Percentiles rank a stretch among this genome's conserved stretches.
Evolutionary conservation across 2,113 vertebrate genomes (phyloP).

Genomic region (Struthidea cinerea): DNA sequence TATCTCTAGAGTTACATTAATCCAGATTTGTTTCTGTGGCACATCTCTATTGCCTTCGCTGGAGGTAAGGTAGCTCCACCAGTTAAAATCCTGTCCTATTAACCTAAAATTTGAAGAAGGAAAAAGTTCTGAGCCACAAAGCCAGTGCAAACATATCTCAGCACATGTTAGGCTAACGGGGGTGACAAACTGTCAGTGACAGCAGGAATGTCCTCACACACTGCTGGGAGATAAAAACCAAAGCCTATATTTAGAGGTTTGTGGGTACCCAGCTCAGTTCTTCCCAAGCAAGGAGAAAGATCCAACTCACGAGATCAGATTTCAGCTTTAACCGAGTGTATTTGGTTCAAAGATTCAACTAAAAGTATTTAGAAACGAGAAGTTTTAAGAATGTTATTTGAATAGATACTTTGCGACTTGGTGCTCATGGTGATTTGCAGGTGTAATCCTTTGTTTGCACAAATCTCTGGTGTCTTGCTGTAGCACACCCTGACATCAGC

Average conservation of each 20-base stretch:
- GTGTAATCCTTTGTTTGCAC: background rate
- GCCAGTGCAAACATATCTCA: conserved; percentile 50
- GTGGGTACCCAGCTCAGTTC: conserved; percentile 51
- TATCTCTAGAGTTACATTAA: background rate
- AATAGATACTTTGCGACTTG: background rate
- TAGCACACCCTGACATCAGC: background rate
- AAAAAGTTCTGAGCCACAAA: background rate
- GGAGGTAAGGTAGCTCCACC: background rate
- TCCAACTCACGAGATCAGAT: background rate
- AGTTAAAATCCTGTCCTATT: background rate
- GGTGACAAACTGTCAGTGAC: background rate
- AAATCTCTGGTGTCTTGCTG: background rate
- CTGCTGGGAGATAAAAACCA: conserved; percentile 23
- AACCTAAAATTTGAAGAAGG: background rate
- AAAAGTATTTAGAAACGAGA: background rate
- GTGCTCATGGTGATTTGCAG: background rate
- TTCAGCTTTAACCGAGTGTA: background rate
- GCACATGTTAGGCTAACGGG: background rate
- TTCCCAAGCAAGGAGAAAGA: conserved; percentile 23
- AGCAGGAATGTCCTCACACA: conserved; percentile 25
- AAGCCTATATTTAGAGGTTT: conserved; percentile 41
- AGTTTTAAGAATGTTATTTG: background rate
- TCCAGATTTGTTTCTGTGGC: background rate
- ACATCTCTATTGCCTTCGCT: background rate
- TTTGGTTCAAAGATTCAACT: background rate